phyloP scores from a whole-genome alignment of 1,140 invertebrate species.

The Ctenoplectra terminalis region DNA sequence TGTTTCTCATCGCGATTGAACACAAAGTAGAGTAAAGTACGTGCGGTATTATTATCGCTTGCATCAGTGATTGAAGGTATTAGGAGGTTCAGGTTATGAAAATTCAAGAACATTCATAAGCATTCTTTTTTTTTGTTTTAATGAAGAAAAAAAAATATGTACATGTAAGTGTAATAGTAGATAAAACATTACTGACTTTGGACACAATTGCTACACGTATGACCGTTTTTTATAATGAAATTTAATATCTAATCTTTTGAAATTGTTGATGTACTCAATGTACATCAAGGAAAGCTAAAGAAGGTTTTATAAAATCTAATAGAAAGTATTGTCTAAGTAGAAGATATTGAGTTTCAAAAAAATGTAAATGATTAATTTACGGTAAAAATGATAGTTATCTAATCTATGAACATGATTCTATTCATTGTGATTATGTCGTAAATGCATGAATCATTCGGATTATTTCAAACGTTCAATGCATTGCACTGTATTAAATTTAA shows the following conservation, averaged over 20 bases:
- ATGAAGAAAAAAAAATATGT: constrained; percentile 29
- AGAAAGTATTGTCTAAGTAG: not conserved
- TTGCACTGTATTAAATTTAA: constrained; percentile 51
- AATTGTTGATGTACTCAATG: not conserved
- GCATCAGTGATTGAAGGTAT: constrained; percentile 2
- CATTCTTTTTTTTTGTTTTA: constrained; percentile 54
- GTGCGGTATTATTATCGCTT: not conserved
- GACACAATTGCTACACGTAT: not conserved
- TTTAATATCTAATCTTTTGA: not conserved
- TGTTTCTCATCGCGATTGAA: constrained; percentile 16
- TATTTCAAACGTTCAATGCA: constrained; percentile 49
- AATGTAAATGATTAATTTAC: not conserved
- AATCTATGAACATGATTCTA: not conserved
- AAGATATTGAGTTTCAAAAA: not conserved
- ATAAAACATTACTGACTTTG: constrained; percentile 14
- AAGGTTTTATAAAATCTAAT: not conserved
- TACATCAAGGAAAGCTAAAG: not conserved
- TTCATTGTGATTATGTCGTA: not conserved
- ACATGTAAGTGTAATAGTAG: constrained; percentile 36
- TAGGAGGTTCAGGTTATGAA: not conserved
- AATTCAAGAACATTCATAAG: constrained; percentile 28
- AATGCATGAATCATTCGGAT: constrained; percentile 25
- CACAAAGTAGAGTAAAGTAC: constrained; percentile 6
- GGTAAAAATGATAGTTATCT: not conserved
- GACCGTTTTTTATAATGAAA: not conserved